Base-by-base conservation (phyloP, 2,797 vertebrate genomes). In the Falco concolor region DNA sequence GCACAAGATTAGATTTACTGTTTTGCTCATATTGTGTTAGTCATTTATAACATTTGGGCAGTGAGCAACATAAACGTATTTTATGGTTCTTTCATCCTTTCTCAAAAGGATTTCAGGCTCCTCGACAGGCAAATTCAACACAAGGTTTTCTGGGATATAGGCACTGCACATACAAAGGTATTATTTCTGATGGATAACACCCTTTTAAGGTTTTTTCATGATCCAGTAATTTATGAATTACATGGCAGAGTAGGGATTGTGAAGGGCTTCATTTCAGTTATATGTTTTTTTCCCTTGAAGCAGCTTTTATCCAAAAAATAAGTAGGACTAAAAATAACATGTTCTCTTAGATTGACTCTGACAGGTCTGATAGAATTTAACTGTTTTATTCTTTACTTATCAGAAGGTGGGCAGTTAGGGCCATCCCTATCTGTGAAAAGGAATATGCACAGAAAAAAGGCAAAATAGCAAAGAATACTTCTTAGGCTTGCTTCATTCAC, bases 171-270 rank as follows among this genome's bases (percentile, higher is more conserved):
- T 59, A 70, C 45, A 87, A 59, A 79, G 53, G 78, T 92, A 83
- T 78, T 83, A 90, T 87, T 93, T 92, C 60, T 92, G 90, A 93
- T 40, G 68, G 72, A 87, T 85, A 95, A 80, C 75, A 54, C 47
- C 82, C 84, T 89, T 93, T 77, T 89, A 93, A 93, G 84, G 68
- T 90, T 64, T 94, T 95, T 96, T 89, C 90, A 75, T 88, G 91
- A 95, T 67, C 91, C 91, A 84, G 93, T 95, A 95, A 84, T 94
- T 97, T 95, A 87, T 88, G 57, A 96, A 93, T 93, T 93, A 94
- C 77, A 82, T 2, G 21, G 64, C 64, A 92, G 81, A 89, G 67
- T 5, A 91, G 72, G 38, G 78, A 87, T 90, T 90, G 72, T 75
- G 52, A 87, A 90, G n/a, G 72, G 84, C n/a, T 92, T 94, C 47